These are phyloP conservation scores for Torymus auratus DNA, from an alignment of 2,888 invertebrate genomes.

Conservation along the genomic window DNA sequence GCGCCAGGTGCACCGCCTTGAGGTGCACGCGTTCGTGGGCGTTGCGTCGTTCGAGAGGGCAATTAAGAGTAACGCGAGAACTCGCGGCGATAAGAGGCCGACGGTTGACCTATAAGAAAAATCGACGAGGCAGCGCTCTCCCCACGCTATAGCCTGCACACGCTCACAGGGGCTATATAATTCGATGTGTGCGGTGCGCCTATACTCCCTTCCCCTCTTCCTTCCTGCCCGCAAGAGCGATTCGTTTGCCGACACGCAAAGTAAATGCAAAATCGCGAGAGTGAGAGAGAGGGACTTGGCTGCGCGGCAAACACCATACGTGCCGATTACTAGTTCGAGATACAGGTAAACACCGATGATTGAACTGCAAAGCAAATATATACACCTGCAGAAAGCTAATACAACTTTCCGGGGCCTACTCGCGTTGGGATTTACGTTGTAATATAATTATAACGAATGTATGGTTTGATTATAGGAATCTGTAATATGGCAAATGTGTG, in stretches of 20 bases:
- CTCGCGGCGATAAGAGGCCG: slow-evolving; percentile 68
- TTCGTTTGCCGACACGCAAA: slow-evolving; percentile 51
- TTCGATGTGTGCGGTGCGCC: not conserved
- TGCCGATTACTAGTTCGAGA: not conserved
- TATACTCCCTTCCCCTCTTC: slow-evolving; percentile 13
- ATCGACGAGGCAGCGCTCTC: slow-evolving; percentile 64
- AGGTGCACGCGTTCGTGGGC: slow-evolving; percentile 63
- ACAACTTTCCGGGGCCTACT: too few relatives aligned
- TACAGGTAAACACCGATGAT: slow-evolving; percentile 31
- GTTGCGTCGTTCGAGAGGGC: slow-evolving; percentile 69
- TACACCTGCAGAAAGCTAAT: too few relatives aligned
- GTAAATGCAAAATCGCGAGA: slow-evolving; percentile 28
- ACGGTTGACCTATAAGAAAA: slow-evolving; percentile 72
- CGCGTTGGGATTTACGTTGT: too few relatives aligned
- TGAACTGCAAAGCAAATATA: slow-evolving; percentile 39
- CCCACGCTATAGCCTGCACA: too few relatives aligned
- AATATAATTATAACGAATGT: too few relatives aligned
- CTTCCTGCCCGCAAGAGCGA: slow-evolving; percentile 14
- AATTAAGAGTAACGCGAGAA: slow-evolving; percentile 73
- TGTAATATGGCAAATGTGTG: too few relatives aligned
- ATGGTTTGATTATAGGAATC: too few relatives aligned
- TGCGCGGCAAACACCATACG: slow-evolving; percentile 2
- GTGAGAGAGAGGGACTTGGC: not conserved
- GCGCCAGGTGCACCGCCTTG: slow-evolving; percentile 60
- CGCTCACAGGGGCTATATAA: not conserved